phyloP scores from a whole-genome alignment of 2,113 vertebrate species.

The Trogon melanurus region DNA sequence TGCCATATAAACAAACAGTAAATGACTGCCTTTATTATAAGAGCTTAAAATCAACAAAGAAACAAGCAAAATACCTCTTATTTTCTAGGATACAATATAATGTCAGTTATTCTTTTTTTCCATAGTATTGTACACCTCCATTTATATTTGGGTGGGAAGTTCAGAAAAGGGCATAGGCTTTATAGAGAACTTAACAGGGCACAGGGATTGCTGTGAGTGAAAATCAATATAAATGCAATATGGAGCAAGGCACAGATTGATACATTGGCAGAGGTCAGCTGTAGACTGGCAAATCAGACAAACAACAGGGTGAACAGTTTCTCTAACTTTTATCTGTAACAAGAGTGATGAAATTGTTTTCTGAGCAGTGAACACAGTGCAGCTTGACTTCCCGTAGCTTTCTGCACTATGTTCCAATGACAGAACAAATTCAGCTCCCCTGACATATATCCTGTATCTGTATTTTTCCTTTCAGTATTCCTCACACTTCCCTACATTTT shows the following conservation, averaged over 20 bases:
- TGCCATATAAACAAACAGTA: background rate
- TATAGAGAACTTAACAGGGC: background rate
- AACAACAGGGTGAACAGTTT: background rate
- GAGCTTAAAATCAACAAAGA: background rate
- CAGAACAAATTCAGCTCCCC: background rate
- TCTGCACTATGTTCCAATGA: background rate
- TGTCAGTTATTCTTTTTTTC: background rate
- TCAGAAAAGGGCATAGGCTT: background rate
- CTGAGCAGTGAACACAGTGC: background rate
- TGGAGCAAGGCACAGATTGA: background rate
- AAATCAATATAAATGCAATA: slow-evolving; percentile 38
- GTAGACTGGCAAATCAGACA: background rate
- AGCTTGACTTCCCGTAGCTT: background rate
- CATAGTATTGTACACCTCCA: background rate
- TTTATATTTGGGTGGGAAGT: background rate
- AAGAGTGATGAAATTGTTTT: background rate
- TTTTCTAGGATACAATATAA: background rate
- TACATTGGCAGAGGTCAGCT: background rate
- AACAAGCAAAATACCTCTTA: background rate
- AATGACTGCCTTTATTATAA: background rate
- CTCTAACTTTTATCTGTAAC: background rate
- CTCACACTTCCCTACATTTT: background rate
- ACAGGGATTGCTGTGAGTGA: background rate
- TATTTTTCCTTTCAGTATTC: background rate
- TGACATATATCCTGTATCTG: background rate